A percentile compares a stretch with the other conserved stretches of the same genome.
Evolutionary conservation across 2,888 invertebrate species (phyloP).

Genomic region (Amiota minor): DNA sequence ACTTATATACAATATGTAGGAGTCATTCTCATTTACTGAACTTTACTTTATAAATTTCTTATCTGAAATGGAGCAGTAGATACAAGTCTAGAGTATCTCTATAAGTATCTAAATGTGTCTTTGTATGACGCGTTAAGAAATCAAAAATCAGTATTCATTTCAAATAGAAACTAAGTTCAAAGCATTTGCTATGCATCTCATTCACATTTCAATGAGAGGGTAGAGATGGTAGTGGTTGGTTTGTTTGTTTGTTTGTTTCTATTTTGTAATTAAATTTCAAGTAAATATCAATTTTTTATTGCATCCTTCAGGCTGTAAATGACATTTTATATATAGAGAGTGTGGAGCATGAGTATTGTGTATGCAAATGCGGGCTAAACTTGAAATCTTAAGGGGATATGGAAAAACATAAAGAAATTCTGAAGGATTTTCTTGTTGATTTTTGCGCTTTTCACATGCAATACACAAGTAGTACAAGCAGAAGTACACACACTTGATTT

Average conservation of each 20-base stretch:
- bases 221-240: neutral
- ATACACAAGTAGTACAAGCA: constrained; percentile 58
- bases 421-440: constrained; percentile 68
- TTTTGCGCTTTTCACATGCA: constrained; percentile 65
- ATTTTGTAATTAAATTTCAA: constrained; percentile 63
- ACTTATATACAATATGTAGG: too few species aligned
- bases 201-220: too few species aligned
- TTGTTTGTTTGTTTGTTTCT: constrained; percentile 26
- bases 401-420: constrained; percentile 49
- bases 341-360: constrained; percentile 11
- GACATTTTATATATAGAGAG: constrained; percentile 38
- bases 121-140: too few species aligned
- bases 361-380: constrained; percentile 51
- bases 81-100: too few species aligned
- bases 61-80: too few species aligned
- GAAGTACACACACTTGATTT: constrained; percentile 57
- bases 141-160: too few species aligned
- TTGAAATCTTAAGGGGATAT: neutral
- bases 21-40: too few species aligned
- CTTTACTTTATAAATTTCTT: too few species aligned
- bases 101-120: too few species aligned
- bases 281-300: constrained; percentile 48
- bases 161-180: too few species aligned
- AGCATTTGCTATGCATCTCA: too few species aligned
- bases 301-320: constrained; percentile 42